phyloP scores from a whole-genome alignment of 2,888 invertebrate genomes.

The Zaprionus bogoriensis region DNA sequence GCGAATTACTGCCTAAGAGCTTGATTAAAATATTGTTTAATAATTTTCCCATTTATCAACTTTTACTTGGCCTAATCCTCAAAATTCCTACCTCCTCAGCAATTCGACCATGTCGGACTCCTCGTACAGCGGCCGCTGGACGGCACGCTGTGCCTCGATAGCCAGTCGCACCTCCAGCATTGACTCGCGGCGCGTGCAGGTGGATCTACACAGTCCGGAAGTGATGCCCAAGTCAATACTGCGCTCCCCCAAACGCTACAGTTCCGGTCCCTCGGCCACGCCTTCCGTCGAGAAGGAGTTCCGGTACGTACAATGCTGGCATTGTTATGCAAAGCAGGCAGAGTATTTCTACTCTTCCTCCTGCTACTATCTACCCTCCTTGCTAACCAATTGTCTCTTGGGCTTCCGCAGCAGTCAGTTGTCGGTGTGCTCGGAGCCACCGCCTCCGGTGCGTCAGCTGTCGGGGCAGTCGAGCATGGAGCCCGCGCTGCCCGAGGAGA shows the following conservation, averaged over 20 bases:
- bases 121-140: conserved; percentile 81
- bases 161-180: conserved; percentile 82
- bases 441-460: conserved; percentile 75
- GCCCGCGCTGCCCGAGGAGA: conserved; percentile 82
- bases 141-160: conserved; percentile 79
- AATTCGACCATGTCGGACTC: conserved; percentile 82
- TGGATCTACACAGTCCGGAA: conserved; percentile 82
- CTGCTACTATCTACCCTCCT: neutral
- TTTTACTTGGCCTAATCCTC: no score
- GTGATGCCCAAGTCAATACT: conserved; percentile 79
- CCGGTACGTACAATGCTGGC: conserved; percentile 70
- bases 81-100: conserved; percentile 43
- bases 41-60: no score
- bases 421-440: conserved; percentile 82
- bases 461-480: conserved; percentile 83
- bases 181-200: conserved; percentile 81
- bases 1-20: no score
- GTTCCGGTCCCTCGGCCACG: conserved; percentile 80
- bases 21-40: no score
- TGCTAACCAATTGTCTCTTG: neutral
- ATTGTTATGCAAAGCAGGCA: no score
- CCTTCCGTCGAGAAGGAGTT: conserved; percentile 83
- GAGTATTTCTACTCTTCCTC: no score
- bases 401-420: conserved; percentile 71
- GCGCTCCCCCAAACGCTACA: conserved; percentile 80